phyloP scores from a whole-genome alignment of 2,797 vertebrate species.

The Serranus cabrilla region DNA sequence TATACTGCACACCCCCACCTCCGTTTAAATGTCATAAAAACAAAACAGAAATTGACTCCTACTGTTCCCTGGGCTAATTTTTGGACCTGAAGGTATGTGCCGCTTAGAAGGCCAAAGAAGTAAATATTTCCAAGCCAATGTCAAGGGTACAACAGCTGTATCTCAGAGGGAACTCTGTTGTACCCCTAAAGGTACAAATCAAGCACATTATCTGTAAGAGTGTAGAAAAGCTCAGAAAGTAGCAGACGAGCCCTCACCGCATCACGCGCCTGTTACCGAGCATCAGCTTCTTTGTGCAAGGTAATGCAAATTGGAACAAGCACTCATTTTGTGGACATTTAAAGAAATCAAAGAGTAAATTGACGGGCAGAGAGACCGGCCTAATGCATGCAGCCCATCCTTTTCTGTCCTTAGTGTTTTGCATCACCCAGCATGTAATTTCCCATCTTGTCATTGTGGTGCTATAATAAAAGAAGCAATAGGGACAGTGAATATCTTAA shows the following conservation, averaged over 20 bases:
- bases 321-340: conserved; percentile 8
- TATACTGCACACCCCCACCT: no score
- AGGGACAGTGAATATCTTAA: conserved; percentile 69
- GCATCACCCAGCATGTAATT: conserved; percentile 45
- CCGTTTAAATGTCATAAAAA: no score
- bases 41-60: no score
- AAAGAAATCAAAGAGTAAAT: conserved; percentile 29
- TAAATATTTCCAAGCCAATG: no score
- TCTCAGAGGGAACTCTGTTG: no score
- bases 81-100: no score
- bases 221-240: background rate
- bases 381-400: conserved; percentile 1
- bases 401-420: conserved; percentile 28
- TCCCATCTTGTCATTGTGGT: conserved; percentile 54
- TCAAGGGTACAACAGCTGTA: no score
- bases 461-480: conserved; percentile 62
- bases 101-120: no score
- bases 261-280: conserved; percentile 8
- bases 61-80: no score
- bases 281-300: conserved; percentile 11
- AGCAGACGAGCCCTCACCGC: conserved; percentile 3
- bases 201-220: no score
- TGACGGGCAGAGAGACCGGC: conserved; percentile 5
- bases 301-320: conserved; percentile 29
- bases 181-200: no score